These are phyloP conservation scores for Acyrthosiphon pisum DNA, from an alignment of 1,140 invertebrate species.

Conservation along the genomic window DNA sequence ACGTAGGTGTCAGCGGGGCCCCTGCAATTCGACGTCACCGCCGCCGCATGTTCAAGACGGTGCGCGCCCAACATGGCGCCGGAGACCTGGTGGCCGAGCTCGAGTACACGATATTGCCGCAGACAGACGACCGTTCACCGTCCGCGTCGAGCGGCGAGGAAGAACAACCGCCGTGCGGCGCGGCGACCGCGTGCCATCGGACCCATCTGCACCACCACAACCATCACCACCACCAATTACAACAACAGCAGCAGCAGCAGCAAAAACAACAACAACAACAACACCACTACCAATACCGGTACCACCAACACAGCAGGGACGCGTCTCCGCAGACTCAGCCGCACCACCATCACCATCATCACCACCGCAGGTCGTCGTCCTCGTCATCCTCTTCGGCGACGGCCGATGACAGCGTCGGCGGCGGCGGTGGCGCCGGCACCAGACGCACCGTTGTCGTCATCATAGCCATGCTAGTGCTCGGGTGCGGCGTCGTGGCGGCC, in stretches of 20 bases:
- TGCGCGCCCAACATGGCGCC: conserved; percentile 45
- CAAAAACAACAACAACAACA: too few species aligned
- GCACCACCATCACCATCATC: background rate
- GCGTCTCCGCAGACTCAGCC: background rate
- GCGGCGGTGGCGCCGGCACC: background rate
- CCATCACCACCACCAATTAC: background rate
- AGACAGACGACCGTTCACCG: conserved; percentile 46
- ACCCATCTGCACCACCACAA: background rate
- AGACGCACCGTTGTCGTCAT: conserved; percentile 54
- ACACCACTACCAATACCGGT: background rate
- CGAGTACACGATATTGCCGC: conserved; percentile 52
- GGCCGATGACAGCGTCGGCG: too few species aligned
- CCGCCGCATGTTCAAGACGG: conserved; percentile 42
- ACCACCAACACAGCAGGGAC: background rate
- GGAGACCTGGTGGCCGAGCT: conserved; percentile 29
- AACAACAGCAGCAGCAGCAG: background rate
- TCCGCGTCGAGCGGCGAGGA: conserved; percentile 24
- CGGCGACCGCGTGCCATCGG: background rate
- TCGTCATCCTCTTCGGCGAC: too few species aligned
- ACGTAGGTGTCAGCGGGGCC: background rate
- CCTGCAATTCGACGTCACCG: background rate
- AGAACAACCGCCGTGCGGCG: background rate
- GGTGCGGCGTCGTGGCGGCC: conserved; percentile 56
- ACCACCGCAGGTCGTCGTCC: background rate
- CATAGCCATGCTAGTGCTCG: conserved; percentile 53